These are phyloP conservation scores for Lates calcarifer DNA, from an alignment of 2,113 vertebrate species.

Conservation along the genomic window DNA sequence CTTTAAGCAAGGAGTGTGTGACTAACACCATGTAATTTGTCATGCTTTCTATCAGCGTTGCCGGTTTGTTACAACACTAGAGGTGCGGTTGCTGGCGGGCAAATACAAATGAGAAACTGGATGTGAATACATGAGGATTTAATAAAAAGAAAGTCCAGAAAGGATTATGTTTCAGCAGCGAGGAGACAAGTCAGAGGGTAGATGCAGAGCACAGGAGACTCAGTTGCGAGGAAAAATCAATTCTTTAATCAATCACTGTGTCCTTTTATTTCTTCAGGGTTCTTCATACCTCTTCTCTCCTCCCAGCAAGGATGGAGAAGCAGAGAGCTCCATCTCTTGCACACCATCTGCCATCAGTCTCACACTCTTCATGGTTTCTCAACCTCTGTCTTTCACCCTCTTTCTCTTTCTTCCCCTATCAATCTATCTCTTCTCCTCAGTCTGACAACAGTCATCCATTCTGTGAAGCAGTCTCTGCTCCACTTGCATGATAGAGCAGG, in stretches of 20 bases:
- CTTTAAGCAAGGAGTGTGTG: slow-evolving; percentile 23
- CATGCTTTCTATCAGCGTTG: slow-evolving; percentile 19
- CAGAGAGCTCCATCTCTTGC: slow-evolving; percentile 31
- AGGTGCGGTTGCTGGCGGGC: not conserved
- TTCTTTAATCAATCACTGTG: slow-evolving; percentile 42
- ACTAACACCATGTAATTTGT: slow-evolving; percentile 27
- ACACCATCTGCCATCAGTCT: slow-evolving; percentile 56
- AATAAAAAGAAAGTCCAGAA: slow-evolving; percentile 4
- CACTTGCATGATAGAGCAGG: slow-evolving; percentile 25
- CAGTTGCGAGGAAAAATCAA: slow-evolving; percentile 18
- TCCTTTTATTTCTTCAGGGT: slow-evolving; percentile 30
- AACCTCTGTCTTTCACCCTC: slow-evolving; percentile 43
- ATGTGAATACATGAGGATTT: not conserved
- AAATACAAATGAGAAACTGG: slow-evolving; percentile 32
- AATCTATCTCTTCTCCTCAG: slow-evolving; percentile 42
- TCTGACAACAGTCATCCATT: slow-evolving; percentile 62
- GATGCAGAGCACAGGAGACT: not conserved
- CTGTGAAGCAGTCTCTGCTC: slow-evolving; percentile 39
- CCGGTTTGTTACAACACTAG: not conserved
- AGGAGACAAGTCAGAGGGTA: slow-evolving; percentile 5
- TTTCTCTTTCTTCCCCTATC: slow-evolving; percentile 36
- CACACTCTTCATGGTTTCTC: slow-evolving; percentile 36
- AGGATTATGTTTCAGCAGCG: slow-evolving; percentile 16
- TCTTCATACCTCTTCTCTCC: slow-evolving; percentile 1
- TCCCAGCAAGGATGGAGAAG: slow-evolving; percentile 16